Conservation (phyloP, 2,888 invertebrate genomes). For the Lissocephala sabroskyi region DNA sequence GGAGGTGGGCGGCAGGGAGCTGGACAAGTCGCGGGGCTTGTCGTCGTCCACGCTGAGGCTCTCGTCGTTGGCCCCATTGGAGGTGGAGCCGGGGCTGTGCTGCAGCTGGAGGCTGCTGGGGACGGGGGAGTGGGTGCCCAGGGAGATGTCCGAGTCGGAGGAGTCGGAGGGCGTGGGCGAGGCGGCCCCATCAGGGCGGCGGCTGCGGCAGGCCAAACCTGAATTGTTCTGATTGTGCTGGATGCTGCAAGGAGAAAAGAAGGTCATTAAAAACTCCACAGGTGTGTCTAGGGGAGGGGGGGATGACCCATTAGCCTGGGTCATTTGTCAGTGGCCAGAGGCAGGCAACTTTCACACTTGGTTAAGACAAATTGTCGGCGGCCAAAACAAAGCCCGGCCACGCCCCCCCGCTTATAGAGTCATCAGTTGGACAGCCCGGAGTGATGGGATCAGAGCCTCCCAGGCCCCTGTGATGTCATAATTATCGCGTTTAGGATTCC, state of each 20-base stretch:
- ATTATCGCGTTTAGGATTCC: slow-evolving; percentile 65
- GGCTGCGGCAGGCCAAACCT: slow-evolving; percentile 63
- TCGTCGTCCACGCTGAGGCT: slow-evolving; percentile 71
- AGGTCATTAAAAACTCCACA: too few species aligned
- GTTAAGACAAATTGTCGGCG: slow-evolving; percentile 55
- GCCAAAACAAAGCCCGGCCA: slow-evolving; percentile 42
- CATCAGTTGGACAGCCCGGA: too few species aligned
- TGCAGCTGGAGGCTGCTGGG: slow-evolving; percentile 71
- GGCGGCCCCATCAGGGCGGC: slow-evolving; percentile 67
- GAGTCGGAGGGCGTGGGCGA: slow-evolving; percentile 72
- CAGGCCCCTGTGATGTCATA: slow-evolving; percentile 69
- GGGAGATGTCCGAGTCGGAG: slow-evolving; percentile 72
- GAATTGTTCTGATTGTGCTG: slow-evolving; percentile 72
- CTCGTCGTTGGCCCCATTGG: slow-evolving; percentile 72
- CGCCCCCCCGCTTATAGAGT: slow-evolving; percentile 31
- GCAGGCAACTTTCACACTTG: slow-evolving; percentile 55
- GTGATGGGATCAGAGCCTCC: slow-evolving; percentile 16
- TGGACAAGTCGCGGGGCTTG: slow-evolving; percentile 69
- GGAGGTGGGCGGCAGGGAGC: slow-evolving; percentile 53
- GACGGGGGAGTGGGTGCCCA: slow-evolving; percentile 73
- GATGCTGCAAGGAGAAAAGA: slow-evolving; percentile 53
- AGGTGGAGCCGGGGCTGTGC: slow-evolving; percentile 72
- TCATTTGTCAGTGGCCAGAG: slow-evolving; percentile 51
- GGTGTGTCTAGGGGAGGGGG: too few species aligned
- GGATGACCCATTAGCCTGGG: slow-evolving; percentile 49